Conservation (phyloP, 2,888 invertebrate species). For the Dryomyza anilis region DNA sequence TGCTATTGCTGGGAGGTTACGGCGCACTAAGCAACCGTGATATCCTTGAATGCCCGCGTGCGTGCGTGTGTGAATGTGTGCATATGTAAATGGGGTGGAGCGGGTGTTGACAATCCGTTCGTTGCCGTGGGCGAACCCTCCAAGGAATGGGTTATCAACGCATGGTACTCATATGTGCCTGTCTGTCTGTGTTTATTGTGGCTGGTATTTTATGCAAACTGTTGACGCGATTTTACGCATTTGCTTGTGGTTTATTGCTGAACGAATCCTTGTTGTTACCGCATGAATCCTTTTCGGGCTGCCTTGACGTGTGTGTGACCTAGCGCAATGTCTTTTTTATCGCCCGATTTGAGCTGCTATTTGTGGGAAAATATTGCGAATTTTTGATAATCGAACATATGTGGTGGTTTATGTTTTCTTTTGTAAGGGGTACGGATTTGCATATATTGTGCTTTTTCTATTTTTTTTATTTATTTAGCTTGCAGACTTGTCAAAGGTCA, state of each 20-base stretch:
- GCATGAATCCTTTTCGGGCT: too few species aligned
- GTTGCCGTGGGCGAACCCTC: not conserved
- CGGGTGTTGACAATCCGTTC: not conserved
- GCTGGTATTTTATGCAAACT: constrained; percentile 7
- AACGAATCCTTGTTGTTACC: too few species aligned
- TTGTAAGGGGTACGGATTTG: too few species aligned
- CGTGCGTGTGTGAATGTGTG: not conserved
- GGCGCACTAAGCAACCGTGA: not conserved
- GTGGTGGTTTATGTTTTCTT: too few species aligned
- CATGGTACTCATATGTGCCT: not conserved
- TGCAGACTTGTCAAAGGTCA: too few species aligned
- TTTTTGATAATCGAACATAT: too few species aligned
- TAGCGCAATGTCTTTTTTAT: too few species aligned
- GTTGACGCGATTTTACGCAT: constrained; percentile 9
- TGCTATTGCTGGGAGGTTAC: not conserved
- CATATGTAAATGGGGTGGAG: not conserved
- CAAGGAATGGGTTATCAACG: constrained; percentile 11
- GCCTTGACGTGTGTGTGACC: too few species aligned
- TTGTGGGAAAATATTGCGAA: too few species aligned
- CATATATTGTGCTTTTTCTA: too few species aligned
- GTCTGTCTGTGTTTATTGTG: not conserved
- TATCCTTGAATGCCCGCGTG: not conserved
- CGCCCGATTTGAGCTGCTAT: too few species aligned
- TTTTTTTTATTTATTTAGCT: too few species aligned
- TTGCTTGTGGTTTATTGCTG: constrained; percentile 16